Conservation (phyloP, 1,140 invertebrate genomes). For the Diabrotica undecimpunctata region DNA sequence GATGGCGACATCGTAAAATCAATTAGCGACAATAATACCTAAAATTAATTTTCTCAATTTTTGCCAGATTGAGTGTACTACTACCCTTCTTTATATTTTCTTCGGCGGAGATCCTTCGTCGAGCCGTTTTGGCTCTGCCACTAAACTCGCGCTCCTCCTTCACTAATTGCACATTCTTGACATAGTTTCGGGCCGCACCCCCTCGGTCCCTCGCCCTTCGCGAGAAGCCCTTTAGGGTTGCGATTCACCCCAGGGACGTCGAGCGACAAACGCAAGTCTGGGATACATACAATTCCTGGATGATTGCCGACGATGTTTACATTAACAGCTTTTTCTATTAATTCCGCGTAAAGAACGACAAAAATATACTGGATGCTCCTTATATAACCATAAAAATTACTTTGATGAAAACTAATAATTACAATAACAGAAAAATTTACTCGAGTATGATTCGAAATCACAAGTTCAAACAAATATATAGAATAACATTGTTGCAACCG, state of each 20-base stretch:
- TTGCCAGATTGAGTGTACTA: conserved; percentile 17
- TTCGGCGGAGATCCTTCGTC: conserved; percentile 40
- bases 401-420: too few relatives aligned
- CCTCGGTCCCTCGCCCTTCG: conserved; percentile 50
- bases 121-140: conserved; percentile 34
- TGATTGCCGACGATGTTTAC: background rate
- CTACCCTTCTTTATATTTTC: conserved; percentile 62
- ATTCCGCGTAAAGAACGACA: too few relatives aligned
- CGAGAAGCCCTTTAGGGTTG: conserved; percentile 27
- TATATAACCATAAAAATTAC: too few relatives aligned
- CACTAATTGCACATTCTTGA: conserved; percentile 87
- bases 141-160: conserved; percentile 39
- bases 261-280: background rate
- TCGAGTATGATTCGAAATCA: too few relatives aligned
- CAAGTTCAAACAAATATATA: too few relatives aligned
- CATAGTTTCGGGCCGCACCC: conserved; percentile 67
- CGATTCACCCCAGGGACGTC: conserved; percentile 31
- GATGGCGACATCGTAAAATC: background rate
- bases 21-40: conserved; percentile 10
- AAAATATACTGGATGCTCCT: too few relatives aligned
- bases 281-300: background rate
- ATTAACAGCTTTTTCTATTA: too few relatives aligned
- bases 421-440: too few relatives aligned
- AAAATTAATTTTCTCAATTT: conserved; percentile 19
- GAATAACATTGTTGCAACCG: too few relatives aligned